Percentiles rank a stretch among this genome's conserved stretches.
Conservation (phyloP, 2,888 invertebrate genomes). For the Parapristionchus giblindavisi region DNA sequence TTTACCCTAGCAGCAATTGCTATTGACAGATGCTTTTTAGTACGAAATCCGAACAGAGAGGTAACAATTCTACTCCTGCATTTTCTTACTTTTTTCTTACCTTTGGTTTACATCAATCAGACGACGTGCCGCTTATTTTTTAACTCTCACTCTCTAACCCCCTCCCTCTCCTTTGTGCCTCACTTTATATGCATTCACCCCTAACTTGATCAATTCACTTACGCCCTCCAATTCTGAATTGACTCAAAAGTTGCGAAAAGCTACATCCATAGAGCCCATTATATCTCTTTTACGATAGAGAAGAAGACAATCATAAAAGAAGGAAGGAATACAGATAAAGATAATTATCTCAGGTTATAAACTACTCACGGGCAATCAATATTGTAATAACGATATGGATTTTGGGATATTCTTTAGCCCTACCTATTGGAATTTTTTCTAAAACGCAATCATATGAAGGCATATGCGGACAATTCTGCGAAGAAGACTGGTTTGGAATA, state of each 20-base stretch:
- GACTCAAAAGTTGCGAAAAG: not conserved
- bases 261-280: not conserved
- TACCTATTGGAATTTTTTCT: conserved; percentile 65
- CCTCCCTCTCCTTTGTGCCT: not conserved
- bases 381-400: conserved; percentile 63
- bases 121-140: not conserved
- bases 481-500: conserved; percentile 57
- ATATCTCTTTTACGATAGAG: not conserved
- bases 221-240: not conserved
- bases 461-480: conserved; percentile 67
- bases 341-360: conserved; percentile 51
- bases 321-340: not conserved
- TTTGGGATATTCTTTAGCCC: conserved; percentile 62
- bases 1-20: conserved; percentile 68
- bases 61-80: conserved; percentile 44
- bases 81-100: not conserved
- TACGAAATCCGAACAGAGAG: conserved; percentile 60
- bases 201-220: conserved; percentile 26
- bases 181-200: too few relatives aligned
- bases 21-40: conserved; percentile 65
- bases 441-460: conserved; percentile 53
- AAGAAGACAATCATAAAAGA: not conserved
- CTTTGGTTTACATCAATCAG: not conserved
- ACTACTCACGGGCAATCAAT: conserved; percentile 56
- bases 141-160: not conserved